Base-by-base conservation (phyloP, 2,113 vertebrate species). In the Tricholaema leucomelas region DNA sequence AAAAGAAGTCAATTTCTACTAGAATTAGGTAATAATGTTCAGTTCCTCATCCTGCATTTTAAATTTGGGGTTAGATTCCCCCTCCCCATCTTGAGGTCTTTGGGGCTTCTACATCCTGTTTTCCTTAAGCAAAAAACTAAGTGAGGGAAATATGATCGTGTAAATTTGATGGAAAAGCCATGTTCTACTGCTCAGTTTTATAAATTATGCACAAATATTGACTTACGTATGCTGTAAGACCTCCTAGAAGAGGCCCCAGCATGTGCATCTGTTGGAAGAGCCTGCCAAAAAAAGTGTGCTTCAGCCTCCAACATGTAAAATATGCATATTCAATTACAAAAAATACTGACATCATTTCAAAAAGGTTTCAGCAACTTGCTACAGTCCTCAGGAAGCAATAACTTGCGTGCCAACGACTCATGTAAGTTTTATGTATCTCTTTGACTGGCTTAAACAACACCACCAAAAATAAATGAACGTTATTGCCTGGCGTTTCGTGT, bases 191-290 rank as follows among this genome's bases (percentile, higher is more conserved):
- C 40, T 86, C 40, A 78, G 61, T 81, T 94, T 92, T 89, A 89
- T 95, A 91, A 95, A 93, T 95, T 96, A 93, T 95, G 84, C 69
- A 94, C 84, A 95, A 95, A 91, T 95, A 94, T 94, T 95, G 91
- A 95, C 84, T 94, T 91, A 87, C 1, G 46, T 78, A 93, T 95
- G 76, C 73, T 88, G 64, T 60, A 90, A 93, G 73, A 95, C 87
- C 82, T 92, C 87, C 89, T 50, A 92, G 92, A 95, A 90, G 21
- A 90, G 38, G 84, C 90, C 71, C 44, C 81, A 82, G 79, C 58
- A 60, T 63, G 33, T 91, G 63, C 88, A 93, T 95, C 94, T 95
- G 85, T 79, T 94, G 66, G 81, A 95, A 75, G 15, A 81, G 50
- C 38, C 33, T 97, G 93, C 88, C 90, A 94, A 95, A 85, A 86